phyloP scores from a whole-genome alignment of 2,888 invertebrate species.

The Cheilosia soror region DNA sequence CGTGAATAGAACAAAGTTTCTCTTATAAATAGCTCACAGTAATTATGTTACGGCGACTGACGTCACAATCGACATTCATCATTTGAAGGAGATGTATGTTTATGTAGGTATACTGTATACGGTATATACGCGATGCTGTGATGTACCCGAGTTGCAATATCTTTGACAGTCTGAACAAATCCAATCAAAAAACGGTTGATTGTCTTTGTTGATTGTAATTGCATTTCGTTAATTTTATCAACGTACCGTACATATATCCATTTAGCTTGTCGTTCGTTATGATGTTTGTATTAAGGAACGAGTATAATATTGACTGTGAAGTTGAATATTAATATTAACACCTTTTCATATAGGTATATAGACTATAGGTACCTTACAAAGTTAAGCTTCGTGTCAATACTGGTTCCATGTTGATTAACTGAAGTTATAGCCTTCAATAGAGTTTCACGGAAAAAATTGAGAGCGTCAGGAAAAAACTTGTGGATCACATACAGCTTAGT shows the following conservation, averaged over 20 bases:
- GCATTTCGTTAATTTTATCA: conserved; percentile 37
- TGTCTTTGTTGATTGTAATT: conserved; percentile 56
- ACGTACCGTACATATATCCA: not conserved
- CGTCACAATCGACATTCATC: conserved; percentile 76
- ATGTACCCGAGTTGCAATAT: conserved; percentile 38
- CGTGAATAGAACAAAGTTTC: conserved; percentile 54
- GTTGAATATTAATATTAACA: not conserved
- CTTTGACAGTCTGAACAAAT: conserved; percentile 59
- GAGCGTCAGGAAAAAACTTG: too few relatives aligned
- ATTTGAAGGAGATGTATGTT: conserved; percentile 42
- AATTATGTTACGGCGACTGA: conserved; percentile 73
- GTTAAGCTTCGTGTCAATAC: too few relatives aligned
- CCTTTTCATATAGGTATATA: too few relatives aligned
- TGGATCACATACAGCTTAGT: too few relatives aligned
- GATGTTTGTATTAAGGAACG: not conserved
- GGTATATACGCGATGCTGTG: conserved; percentile 6
- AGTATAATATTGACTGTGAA: not conserved
- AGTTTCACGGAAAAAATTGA: too few relatives aligned
- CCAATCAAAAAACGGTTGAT: conserved; percentile 59
- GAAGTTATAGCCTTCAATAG: too few relatives aligned
- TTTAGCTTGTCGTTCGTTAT: not conserved
- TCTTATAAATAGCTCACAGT: conserved; percentile 65
- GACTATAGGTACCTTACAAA: not conserved
- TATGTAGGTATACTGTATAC: not conserved
- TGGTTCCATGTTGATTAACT: too few relatives aligned